Base-by-base conservation (phyloP, 2,113 vertebrate species). In the Hemibagrus wyckioides region DNA sequence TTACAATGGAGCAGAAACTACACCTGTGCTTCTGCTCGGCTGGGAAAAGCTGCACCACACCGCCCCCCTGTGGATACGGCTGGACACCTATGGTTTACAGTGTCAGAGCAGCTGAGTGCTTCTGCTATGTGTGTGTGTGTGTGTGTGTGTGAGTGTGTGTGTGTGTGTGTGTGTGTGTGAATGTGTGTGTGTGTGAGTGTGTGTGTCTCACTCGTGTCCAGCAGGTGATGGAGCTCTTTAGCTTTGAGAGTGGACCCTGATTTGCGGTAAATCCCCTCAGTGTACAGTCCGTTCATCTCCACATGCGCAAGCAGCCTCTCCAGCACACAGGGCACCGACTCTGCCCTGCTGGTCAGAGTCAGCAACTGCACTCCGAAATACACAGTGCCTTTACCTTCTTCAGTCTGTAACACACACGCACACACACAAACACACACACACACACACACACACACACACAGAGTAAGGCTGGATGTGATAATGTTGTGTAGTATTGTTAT, bases 251-350 rank as follows among this genome's bases (percentile, higher is more conserved):
- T 94, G 0, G 98, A 96, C 0, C 98, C 98, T 0, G 98, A 99
- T 87, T 99, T 99, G 89, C 98, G 97, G 92, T 99, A 99, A 88
- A 99, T 97, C 21, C 98, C 98, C 90, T 99, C 98, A 0, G 97
- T 97, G 94, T 98, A 99, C 28, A 99, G 96, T 36, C 98, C 98
- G 0, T 98, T 96, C 92, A 99, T 94, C 95, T 99, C 98, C 85
- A 99, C 95, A 0, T 99, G 95, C 86, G 97, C 96, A 61, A 99
- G 92, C 92, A 99, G 63, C 90, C 96, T 94, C 92, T 98, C 97
- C 93, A 99, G 89, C 89, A 99, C 96, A 3, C 96, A 25, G 0
- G 98, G 98, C 9, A 99, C 96, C 0, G 96, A 96, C 76, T 92
- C 94, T 73, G 91, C 91, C 87, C 96, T 95, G 14, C 89, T 96